Evolutionary conservation across 2,888 invertebrate genomes (phyloP).

Genomic region (Rambutsinella grinnellia): DNA sequence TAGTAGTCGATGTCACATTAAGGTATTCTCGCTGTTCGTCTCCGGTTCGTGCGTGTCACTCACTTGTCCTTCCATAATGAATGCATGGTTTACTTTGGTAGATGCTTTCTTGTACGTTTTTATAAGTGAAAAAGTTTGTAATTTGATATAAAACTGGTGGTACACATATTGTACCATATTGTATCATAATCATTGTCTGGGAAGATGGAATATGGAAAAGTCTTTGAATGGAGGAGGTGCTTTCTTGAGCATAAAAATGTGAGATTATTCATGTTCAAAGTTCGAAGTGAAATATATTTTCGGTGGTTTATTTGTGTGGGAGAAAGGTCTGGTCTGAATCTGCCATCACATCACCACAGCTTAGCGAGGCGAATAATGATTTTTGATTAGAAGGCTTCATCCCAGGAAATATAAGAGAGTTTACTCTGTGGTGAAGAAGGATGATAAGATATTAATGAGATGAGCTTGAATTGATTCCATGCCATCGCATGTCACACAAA

Average conservation of each 20-base stretch:
- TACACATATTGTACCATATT: too few relatives aligned
- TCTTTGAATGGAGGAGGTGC: too few relatives aligned
- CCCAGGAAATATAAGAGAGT: neutral
- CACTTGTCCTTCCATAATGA: conserved; percentile 49
- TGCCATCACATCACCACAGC: neutral
- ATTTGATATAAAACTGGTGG: neutral
- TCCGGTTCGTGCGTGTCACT: conserved; percentile 53
- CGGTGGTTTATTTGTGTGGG: too few relatives aligned
- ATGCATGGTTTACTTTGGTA: conserved; percentile 31
- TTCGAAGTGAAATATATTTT: neutral
- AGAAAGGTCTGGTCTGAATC: too few relatives aligned
- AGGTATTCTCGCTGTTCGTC: conserved; percentile 48
- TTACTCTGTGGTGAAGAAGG: neutral
- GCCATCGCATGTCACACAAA: too few relatives aligned
- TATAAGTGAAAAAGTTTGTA: neutral
- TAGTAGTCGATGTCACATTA: conserved; percentile 42
- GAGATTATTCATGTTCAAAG: too few relatives aligned
- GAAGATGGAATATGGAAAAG: too few relatives aligned
- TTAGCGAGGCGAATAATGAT: neutral
- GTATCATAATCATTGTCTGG: too few relatives aligned
- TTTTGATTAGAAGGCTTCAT: neutral
- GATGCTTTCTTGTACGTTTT: too few relatives aligned
- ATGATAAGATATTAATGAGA: conserved; percentile 55
- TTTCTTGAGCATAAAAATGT: too few relatives aligned
- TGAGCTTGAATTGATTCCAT: conserved; percentile 41